phyloP scores from a whole-genome alignment of 2,797 vertebrate genomes.

The Alcedo atthis region DNA sequence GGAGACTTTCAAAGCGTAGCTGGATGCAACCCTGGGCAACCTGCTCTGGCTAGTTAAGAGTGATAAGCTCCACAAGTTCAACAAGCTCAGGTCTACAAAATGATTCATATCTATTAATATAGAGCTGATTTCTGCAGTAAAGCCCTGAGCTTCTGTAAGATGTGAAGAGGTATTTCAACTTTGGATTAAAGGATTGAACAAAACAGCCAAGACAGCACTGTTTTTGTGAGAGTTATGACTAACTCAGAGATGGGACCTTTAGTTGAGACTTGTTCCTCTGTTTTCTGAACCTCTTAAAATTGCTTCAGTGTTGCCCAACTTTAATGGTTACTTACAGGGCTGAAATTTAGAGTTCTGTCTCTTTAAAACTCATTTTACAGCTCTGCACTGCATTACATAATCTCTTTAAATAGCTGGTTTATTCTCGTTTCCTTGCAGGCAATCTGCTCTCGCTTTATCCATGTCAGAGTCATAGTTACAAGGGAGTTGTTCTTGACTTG shows the following conservation, averaged over 20 bases:
- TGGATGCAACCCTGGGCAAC: background rate
- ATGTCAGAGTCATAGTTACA: background rate
- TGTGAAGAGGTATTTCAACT: background rate
- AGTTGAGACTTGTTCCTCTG: background rate
- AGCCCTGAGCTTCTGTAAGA: background rate
- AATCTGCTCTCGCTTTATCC: constrained; percentile 56
- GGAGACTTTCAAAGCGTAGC: background rate
- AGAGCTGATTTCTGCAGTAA: background rate
- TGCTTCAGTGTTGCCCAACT: background rate
- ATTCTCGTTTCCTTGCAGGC: constrained; percentile 62
- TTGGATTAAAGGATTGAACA: background rate
- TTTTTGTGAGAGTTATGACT: background rate
- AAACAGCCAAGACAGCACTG: background rate
- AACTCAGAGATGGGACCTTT: background rate
- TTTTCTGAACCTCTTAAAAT: background rate
- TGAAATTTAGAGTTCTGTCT: background rate
- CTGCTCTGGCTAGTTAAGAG: background rate
- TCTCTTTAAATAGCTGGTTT: constrained; percentile 65
- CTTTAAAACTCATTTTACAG: constrained; percentile 57
- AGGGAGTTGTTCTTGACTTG: constrained; percentile 50
- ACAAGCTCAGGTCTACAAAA: background rate
- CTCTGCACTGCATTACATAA: constrained; percentile 26
- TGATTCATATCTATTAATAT: background rate
- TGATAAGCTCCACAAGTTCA: background rate
- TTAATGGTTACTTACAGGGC: background rate